These are phyloP conservation scores for Vipera ursinii DNA, from an alignment of 2,797 vertebrate genomes.

Conservation along the genomic window DNA sequence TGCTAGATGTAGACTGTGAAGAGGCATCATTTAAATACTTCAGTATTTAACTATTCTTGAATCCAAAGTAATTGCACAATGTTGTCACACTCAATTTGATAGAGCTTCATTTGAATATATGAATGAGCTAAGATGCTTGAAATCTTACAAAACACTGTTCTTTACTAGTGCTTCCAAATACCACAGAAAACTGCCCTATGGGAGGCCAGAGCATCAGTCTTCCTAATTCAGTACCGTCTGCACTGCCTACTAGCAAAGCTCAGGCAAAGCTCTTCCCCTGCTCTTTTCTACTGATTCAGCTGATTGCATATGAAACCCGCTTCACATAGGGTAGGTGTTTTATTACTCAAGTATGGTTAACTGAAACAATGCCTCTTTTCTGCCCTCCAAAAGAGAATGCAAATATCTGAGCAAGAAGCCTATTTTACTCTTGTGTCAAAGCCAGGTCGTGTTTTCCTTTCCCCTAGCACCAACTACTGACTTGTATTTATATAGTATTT, in stretches of 20 bases:
- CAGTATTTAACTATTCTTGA: not conserved
- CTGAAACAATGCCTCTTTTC: not conserved
- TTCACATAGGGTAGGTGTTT: not conserved
- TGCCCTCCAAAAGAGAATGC: not conserved
- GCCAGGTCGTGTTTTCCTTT: slow-evolving; percentile 54
- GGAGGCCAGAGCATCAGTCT: not conserved
- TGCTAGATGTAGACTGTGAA: not conserved
- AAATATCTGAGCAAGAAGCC: not conserved
- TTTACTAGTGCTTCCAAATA: not conserved
- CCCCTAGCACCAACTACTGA: slow-evolving; percentile 48
- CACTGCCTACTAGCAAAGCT: not conserved
- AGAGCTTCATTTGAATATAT: not conserved
- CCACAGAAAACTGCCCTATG: not conserved
- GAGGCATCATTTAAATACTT: not conserved
- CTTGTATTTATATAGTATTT: slow-evolving; percentile 57
- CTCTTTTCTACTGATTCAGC: not conserved
- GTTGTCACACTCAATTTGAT: not conserved
- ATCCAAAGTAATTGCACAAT: not conserved
- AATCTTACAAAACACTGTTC: not conserved
- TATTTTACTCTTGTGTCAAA: slow-evolving; percentile 57
- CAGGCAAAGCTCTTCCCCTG: not conserved
- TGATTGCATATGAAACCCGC: not conserved
- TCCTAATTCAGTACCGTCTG: not conserved
- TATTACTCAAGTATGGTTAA: not conserved
- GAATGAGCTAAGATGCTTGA: not conserved